Percentiles rank a stretch among this genome's conserved stretches.
Conservation (phyloP, 2,113 vertebrate species). For the Orycteropus afer region DNA sequence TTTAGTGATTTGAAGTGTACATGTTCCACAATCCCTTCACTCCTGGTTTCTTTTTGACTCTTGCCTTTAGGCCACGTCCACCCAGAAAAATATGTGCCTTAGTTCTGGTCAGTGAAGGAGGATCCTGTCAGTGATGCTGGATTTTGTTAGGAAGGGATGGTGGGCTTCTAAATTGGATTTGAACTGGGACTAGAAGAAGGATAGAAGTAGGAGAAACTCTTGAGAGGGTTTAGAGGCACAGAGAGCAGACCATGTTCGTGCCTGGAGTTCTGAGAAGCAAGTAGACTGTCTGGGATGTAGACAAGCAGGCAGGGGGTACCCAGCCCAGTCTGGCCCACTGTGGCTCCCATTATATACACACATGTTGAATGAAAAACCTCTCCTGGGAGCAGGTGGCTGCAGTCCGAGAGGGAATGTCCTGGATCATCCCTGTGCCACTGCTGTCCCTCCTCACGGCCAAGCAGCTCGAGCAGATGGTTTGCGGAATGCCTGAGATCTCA, state of each 20-base stretch:
- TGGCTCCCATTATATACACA: background rate
- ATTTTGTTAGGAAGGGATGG: background rate
- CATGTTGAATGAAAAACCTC: background rate
- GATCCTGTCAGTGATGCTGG: background rate
- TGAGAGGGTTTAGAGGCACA: background rate
- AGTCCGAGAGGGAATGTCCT: slow-evolving; percentile 92
- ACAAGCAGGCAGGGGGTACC: background rate
- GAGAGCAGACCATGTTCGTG: background rate
- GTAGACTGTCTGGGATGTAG: background rate
- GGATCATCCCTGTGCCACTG: slow-evolving; percentile 91
- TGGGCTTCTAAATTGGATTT: background rate
- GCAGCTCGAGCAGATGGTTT: slow-evolving; percentile 93
- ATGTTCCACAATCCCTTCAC: background rate
- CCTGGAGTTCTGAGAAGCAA: background rate
- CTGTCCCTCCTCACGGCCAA: slow-evolving; percentile 91
- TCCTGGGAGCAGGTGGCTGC: slow-evolving; percentile 88
- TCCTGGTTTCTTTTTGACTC: slow-evolving; percentile 1
- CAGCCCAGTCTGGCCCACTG: accelerated
- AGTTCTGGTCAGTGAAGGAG: background rate
- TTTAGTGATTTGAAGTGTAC: background rate
- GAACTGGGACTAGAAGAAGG: background rate
- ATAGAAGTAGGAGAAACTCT: background rate
- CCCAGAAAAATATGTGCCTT: background rate
- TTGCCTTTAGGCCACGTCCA: background rate
- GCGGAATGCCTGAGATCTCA: slow-evolving; percentile 92